Conservation (phyloP, 2,113 vertebrate species). For the Rhynchomys soricoides region DNA sequence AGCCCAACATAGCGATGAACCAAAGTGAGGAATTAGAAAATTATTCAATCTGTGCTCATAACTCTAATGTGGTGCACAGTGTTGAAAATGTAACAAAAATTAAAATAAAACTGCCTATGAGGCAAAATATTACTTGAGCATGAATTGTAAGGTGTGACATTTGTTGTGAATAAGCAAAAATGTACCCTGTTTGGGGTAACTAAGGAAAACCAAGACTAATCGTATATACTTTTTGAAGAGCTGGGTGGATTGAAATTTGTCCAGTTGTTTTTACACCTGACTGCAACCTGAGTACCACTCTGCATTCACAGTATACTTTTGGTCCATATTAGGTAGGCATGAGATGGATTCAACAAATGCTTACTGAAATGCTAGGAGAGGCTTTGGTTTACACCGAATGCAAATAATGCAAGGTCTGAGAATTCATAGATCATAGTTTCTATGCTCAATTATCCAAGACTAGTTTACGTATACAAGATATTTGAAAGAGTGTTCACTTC, state of each 20-base stretch:
- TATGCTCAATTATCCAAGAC: constrained; percentile 52
- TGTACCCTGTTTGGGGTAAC: background rate
- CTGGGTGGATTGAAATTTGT: background rate
- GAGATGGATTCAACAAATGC: background rate
- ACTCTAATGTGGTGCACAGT: background rate
- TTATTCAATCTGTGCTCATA: background rate
- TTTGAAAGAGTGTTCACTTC: background rate
- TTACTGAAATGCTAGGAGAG: background rate
- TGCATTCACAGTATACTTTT: background rate
- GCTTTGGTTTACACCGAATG: background rate
- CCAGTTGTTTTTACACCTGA: background rate
- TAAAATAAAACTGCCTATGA: background rate
- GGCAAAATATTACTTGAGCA: background rate
- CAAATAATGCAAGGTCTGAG: background rate
- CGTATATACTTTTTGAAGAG: background rate
- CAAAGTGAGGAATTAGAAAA: background rate
- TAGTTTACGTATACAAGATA: background rate
- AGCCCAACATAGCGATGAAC: background rate
- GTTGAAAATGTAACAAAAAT: background rate
- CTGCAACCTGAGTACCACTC: background rate
- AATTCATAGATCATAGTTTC: background rate
- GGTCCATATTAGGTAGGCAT: background rate
- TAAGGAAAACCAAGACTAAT: background rate
- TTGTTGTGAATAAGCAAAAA: background rate
- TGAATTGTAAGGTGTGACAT: constrained; percentile 12